These are phyloP conservation scores for Muntiacus reevesi DNA, from an alignment of 2,113 vertebrate genomes.

Conservation along the genomic window DNA sequence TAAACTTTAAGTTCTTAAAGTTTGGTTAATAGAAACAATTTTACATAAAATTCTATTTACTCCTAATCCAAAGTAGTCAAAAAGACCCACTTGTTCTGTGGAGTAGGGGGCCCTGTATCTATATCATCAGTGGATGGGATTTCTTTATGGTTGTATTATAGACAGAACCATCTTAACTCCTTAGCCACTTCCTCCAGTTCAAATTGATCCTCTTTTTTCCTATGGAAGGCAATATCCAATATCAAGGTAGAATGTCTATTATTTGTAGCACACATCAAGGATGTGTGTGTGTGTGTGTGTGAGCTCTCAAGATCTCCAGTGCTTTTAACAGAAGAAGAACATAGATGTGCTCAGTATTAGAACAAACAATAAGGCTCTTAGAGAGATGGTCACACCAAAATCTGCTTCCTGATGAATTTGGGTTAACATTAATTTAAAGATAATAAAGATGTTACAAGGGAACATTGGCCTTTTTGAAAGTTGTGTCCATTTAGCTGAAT, in stretches of 20 bases:
- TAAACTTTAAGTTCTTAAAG: constrained; percentile 75
- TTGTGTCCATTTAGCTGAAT: background rate
- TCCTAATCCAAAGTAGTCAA: constrained; percentile 58
- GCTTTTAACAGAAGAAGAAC: background rate
- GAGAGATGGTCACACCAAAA: background rate
- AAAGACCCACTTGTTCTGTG: background rate
- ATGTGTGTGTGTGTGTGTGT: background rate
- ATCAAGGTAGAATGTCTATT: background rate
- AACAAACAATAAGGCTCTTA: background rate
- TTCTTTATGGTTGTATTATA: background rate
- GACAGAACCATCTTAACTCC: background rate
- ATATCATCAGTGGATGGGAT: background rate
- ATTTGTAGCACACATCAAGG: background rate
- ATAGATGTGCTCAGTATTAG: background rate
- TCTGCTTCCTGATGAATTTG: background rate
- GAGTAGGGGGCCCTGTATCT: background rate
- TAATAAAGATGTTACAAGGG: background rate
- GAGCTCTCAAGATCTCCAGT: background rate
- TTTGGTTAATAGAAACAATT: constrained; percentile 72
- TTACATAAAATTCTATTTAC: constrained; percentile 68
- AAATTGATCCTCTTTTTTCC: background rate
- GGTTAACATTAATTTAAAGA: background rate
- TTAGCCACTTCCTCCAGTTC: background rate
- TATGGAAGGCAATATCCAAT: background rate
- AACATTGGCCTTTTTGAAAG: background rate